Conservation (phyloP, 2,113 vertebrate species). For the Corapipo altera region DNA sequence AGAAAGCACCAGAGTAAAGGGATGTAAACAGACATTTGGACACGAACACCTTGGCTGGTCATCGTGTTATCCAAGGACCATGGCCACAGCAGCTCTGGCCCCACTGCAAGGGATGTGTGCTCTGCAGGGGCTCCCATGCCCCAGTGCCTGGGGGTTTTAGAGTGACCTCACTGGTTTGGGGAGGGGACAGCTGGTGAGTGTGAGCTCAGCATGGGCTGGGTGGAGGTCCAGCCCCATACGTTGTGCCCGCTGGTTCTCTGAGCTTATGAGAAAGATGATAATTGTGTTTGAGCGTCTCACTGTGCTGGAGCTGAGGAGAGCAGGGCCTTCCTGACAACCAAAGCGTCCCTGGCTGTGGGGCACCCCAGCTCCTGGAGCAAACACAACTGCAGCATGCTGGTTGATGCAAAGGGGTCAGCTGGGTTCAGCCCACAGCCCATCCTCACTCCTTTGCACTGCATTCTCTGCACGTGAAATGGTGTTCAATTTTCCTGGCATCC, state of each 20-base stretch:
- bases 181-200: background rate
- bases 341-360: background rate
- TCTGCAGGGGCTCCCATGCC: background rate
- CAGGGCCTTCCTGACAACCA: background rate
- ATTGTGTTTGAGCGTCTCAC: rapidly evolving
- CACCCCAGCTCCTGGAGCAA: background rate
- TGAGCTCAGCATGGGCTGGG: background rate
- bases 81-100: rapidly evolving
- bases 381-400: rapidly evolving
- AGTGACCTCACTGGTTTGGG: rapidly evolving
- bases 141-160: rapidly evolving
- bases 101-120: rapidly evolving
- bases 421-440: background rate
- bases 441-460: rapidly evolving
- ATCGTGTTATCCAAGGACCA: background rate
- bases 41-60: background rate
- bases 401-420: background rate
- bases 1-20: background rate
- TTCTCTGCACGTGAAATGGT: rapidly evolving
- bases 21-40: background rate
- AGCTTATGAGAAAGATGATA: background rate
- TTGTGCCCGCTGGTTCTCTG: background rate
- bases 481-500: background rate
- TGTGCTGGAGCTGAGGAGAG: background rate
- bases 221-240: background rate